Conservation (phyloP, 2,113 vertebrate species). For the Crotalus helleri region DNA sequence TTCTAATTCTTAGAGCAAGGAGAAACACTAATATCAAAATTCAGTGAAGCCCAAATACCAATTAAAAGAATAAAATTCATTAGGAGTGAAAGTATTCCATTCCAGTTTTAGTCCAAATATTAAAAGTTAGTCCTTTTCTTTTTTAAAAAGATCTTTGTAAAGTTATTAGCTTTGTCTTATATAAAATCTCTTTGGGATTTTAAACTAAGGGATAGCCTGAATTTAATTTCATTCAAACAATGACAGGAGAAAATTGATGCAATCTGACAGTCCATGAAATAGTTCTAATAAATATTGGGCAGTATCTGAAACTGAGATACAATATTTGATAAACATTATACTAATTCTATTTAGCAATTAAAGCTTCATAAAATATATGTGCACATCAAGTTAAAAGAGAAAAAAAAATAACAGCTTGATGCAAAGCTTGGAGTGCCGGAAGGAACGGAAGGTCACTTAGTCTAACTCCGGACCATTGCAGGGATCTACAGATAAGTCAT, state of each 20-base stretch:
- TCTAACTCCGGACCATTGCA: neutral
- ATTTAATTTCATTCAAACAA: neutral
- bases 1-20: neutral
- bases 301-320: neutral
- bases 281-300: neutral
- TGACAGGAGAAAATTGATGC: neutral
- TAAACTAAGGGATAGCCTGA: neutral
- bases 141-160: neutral
- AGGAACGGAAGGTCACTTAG: neutral
- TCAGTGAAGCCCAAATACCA: conserved; percentile 4
- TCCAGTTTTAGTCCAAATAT: neutral
- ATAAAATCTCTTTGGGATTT: neutral
- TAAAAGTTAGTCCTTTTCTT: neutral
- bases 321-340: neutral
- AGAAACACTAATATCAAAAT: neutral
- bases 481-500: too few species aligned
- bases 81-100: neutral
- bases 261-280: neutral
- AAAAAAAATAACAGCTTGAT: neutral
- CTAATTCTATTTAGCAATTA: neutral
- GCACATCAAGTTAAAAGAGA: neutral
- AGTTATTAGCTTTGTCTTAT: neutral
- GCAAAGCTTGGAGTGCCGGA: neutral
- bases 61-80: conserved; percentile 3
- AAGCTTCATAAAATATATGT: neutral